A percentile compares a stretch with the other conserved stretches of the same genome.
Conservation (phyloP, 1,140 invertebrate genomes). For the Bicyclus anynana region DNA sequence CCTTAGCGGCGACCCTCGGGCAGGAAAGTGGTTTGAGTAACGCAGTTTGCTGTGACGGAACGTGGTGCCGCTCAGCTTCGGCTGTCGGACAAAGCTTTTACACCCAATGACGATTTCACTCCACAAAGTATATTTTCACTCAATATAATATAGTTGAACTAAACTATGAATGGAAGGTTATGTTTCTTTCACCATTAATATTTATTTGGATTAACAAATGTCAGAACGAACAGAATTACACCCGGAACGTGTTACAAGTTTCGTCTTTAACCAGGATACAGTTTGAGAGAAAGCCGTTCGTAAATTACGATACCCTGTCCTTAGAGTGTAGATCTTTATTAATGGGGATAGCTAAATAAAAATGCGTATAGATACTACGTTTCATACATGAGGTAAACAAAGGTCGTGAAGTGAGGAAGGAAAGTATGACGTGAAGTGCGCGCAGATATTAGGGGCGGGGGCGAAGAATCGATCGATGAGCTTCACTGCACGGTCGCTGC, state of each 20-base stretch:
- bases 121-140: constrained; percentile 12
- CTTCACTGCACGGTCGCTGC: constrained; percentile 27
- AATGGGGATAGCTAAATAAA: constrained; percentile 61
- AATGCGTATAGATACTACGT: constrained; percentile 64
- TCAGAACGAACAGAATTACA: not conserved
- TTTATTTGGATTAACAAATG: not conserved
- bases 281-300: constrained; percentile 4
- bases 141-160: not conserved
- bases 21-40: constrained; percentile 57
- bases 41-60: constrained; percentile 69
- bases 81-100: not conserved
- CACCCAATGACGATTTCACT: not conserved
- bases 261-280: no score
- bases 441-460: constrained; percentile 36
- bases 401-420: constrained; percentile 57
- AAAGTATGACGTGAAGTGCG: constrained; percentile 49
- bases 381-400: constrained; percentile 59
- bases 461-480: constrained; percentile 54
- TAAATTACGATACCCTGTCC: constrained; percentile 31
- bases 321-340: constrained; percentile 40
- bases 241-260: no score
- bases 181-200: constrained; percentile 3
- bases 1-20: constrained; percentile 51
- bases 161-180: not conserved
- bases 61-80: constrained; percentile 48